Conservation (phyloP, 2,888 invertebrate species). For the Xestia xanthographa region DNA sequence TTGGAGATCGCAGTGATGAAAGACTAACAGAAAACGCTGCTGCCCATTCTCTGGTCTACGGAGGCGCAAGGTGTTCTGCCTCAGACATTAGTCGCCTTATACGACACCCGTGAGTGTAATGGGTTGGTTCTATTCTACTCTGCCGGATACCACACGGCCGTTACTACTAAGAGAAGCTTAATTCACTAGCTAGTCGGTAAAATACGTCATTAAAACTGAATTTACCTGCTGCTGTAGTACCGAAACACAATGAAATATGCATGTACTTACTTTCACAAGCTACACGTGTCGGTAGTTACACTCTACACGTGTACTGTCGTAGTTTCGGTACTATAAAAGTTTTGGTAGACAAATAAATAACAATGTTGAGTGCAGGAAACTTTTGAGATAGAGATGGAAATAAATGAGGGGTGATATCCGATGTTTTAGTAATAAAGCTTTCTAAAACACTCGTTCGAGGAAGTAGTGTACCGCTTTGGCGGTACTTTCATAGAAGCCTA, state of each 20-base stretch:
- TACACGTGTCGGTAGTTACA: conserved; percentile 6
- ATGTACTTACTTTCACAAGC: conserved; percentile 10
- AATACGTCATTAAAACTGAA: background rate
- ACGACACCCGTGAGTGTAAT: too few relatives aligned
- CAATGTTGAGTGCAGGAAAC: background rate
- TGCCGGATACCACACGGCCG: too few relatives aligned
- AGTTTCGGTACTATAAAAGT: background rate
- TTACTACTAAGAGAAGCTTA: background rate
- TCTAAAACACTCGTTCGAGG: background rate
- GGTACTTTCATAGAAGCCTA: too few relatives aligned
- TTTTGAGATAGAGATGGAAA: background rate
- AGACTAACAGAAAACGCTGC: too few relatives aligned
- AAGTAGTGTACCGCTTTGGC: too few relatives aligned
- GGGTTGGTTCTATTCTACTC: too few relatives aligned
- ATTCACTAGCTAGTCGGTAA: background rate
- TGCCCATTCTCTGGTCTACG: too few relatives aligned
- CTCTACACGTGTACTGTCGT: background rate
- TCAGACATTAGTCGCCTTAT: too few relatives aligned
- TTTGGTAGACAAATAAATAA: background rate
- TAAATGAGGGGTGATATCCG: background rate
- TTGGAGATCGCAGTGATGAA: too few relatives aligned
- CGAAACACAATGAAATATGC: conserved; percentile 1
- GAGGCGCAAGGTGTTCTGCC: too few relatives aligned
- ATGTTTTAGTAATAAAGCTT: background rate
- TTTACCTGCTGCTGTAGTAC: background rate